Base-by-base conservation (phyloP, 2,113 vertebrate species). In the Tragelaphus buxtoni region DNA sequence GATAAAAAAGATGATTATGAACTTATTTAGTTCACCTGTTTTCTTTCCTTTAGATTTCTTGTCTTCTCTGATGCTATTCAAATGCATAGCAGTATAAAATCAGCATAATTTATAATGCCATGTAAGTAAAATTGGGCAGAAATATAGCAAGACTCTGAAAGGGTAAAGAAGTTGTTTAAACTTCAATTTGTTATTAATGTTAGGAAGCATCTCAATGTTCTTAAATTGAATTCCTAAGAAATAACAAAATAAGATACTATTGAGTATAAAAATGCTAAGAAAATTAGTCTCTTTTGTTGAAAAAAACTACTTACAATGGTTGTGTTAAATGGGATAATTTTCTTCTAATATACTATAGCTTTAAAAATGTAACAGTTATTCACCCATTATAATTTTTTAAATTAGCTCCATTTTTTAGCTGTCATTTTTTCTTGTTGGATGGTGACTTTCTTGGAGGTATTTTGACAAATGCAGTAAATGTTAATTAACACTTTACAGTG, bases 11-110 rank as follows among this genome's bases (percentile, higher is more conserved):
- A 65, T 96, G 85, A 1, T 90, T 95, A 65, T 92, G 47, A 96
- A 81, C 91, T 94, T 98, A 92, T 90, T n/a, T 58, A 5, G 9
- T 88, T 88, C 85, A 76, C 97, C 42, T 97, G 58, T 6, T 97
- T 97, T 98, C 95, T 94, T 97, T 97, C 96, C 92, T 97, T 98
- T 97, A 94, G 94, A 97, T 98, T 98, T 98, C 14, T 97, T 87
- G 18, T 83, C 32, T 96, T 94, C 42, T 97, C 56, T 95, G 94
- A 96, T 98, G 89, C 88, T 97, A 97, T 98, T 97, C 74, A 96
- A 98, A 95, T 98, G 95, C 97, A 98, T 98, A 98, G 95, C 20
- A 96, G 96, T 94, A 96, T 97, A 95, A 14, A 0, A 80, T 97
- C 93, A 84, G 8, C 61, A 96, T 97, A 97, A 97, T 97, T 97